Base-by-base conservation (phyloP, 2,888 invertebrate genomes). In the Hyposoter dolosus region DNA sequence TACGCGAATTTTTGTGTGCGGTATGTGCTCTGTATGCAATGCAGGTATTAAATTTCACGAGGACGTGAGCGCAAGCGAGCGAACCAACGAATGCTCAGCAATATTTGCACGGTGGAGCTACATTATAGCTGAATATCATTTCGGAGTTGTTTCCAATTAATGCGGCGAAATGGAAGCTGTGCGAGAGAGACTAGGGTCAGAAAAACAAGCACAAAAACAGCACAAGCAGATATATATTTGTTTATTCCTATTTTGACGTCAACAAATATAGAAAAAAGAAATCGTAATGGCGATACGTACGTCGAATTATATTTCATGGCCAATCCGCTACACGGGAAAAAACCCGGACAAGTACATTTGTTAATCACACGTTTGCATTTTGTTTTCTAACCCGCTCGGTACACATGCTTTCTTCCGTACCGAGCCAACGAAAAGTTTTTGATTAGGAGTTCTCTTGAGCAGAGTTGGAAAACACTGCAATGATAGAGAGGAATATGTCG, bases 131-230 rank as follows among this genome's bases (percentile, higher is more conserved):
- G 90, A 86, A 89, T 89, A 91, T 91, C 89, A 90, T 90, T 91
- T 91, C 89, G 86, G 83, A 89, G 89, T 90, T 88, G 90, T 89
- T 89, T 90, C 88, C 91, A 90, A 91, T 91, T 91, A 90, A 91
- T 91, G 89, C 89, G 84, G 79, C 88, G 87, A 89, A 90, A 91
- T 89, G 89, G 90, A 90, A 91, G 89, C 88, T 80, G 82, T 84
- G 80, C 80, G 12, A 72, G 66, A 50, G 45, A 77, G 88, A 85
- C 87, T 87, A 84, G 84, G 88, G 78, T 82, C 17, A 65, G 43
- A 40, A 23, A 78, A 40, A 68, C 50, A 77, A 72, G 40, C 66
- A 66, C 40, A 63, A 45, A 40, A 1, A 40, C 40, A 10, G 7
- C 35, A 32, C n/a, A 28, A n/a, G 17, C 32, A 43, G 4, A 17